A percentile compares a stretch with the other conserved stretches of the same genome.
Evolutionary conservation across 2,888 invertebrate genomes (phyloP).

Genomic region (Drosophila cracens): DNA sequence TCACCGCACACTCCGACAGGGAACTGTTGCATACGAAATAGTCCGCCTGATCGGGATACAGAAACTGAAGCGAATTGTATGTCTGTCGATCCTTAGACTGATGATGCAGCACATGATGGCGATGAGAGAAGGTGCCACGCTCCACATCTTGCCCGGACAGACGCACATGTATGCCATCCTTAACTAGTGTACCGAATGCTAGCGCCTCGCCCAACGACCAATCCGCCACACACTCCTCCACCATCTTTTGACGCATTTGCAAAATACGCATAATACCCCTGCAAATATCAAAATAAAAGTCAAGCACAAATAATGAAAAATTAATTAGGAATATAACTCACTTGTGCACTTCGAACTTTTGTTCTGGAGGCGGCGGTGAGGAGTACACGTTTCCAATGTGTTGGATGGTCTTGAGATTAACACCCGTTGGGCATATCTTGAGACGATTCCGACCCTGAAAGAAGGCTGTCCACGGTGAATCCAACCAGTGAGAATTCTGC

Average conservation of each 20-base stretch:
- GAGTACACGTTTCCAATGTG: conserved; percentile 88
- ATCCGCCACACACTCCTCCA: conserved; percentile 93
- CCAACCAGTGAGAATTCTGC: conserved; percentile 88
- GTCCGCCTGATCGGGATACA: conserved; percentile 97
- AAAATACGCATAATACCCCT: conserved; percentile 92
- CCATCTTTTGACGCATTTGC: conserved; percentile 95
- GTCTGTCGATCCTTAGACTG: conserved; percentile 96
- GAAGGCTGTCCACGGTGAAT: conserved; percentile 89
- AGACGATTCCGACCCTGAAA: conserved; percentile 87
- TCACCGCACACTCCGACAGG: conserved; percentile 94
- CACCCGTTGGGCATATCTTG: conserved; percentile 87
- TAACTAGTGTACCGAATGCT: conserved; percentile 97
- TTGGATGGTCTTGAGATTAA: conserved; percentile 87
- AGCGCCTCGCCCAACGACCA: conserved; percentile 99
- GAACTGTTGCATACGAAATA: conserved; percentile 99
- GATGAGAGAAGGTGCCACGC: conserved; percentile 96
- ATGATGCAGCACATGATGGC: conserved; percentile 99
- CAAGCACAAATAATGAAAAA: neutral
- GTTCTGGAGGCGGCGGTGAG: conserved; percentile 87
- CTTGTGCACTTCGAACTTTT: conserved; percentile 88
- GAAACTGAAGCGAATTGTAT: conserved; percentile 93
- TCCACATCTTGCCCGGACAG: conserved; percentile 98
- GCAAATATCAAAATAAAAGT: conserved; percentile 83
- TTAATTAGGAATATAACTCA: conserved; percentile 27
- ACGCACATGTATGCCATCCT: conserved; percentile 97